Conservation (phyloP, 2,797 vertebrate species). For the Trichosurus vulpecula region DNA sequence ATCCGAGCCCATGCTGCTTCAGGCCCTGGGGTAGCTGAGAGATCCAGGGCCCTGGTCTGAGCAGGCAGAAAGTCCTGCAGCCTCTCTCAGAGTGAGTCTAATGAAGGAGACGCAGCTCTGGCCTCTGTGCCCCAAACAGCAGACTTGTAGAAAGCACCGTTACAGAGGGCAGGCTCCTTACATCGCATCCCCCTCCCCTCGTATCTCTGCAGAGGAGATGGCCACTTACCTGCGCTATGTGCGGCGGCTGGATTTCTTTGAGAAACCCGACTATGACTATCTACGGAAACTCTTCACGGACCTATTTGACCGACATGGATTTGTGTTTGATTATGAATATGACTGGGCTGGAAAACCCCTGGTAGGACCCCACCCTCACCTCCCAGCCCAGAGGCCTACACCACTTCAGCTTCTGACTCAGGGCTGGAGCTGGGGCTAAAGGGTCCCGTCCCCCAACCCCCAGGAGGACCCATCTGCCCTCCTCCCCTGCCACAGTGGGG, state of each 20-base stretch:
- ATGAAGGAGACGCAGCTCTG: not conserved
- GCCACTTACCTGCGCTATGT: conserved; percentile 98
- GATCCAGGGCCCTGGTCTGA: not conserved
- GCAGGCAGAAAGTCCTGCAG: not conserved
- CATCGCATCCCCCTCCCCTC: not conserved
- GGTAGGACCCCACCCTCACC: conserved; percentile 84
- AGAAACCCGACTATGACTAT: conserved; percentile 98
- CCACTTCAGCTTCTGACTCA: not conserved
- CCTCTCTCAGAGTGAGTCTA: not conserved
- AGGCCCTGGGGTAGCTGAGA: not conserved
- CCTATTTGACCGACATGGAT: conserved; percentile 95
- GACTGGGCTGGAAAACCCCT: conserved; percentile 99
- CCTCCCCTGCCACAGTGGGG: not conserved
- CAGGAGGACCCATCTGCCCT: not conserved
- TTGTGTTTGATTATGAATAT: conserved; percentile 97
- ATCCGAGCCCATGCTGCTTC: not conserved
- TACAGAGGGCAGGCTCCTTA: not conserved
- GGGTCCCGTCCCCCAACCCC: too few species aligned
- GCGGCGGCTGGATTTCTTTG: conserved; percentile 96
- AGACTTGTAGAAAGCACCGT: too few species aligned
- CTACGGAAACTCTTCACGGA: conserved; percentile 97
- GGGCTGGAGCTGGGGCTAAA: too few species aligned
- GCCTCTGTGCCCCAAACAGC: too few species aligned
- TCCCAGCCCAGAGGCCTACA: conserved; percentile 23
- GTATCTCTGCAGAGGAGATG: conserved; percentile 92